Conservation (phyloP, 1,140 invertebrate genomes). For the Drepana arcuata region DNA sequence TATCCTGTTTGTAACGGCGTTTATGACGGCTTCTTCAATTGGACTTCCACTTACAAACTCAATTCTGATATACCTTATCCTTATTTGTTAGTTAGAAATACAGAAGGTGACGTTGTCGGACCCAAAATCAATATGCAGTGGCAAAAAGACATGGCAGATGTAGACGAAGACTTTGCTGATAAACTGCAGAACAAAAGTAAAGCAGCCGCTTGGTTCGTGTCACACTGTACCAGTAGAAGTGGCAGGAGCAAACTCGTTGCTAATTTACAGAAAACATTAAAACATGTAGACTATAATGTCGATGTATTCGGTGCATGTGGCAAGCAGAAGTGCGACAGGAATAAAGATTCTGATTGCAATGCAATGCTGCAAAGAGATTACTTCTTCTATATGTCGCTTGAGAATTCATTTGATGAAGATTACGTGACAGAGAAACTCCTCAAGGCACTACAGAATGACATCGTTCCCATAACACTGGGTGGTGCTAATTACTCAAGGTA, state of each 20-base stretch:
- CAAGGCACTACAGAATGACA: constrained; percentile 57
- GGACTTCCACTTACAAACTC: constrained; percentile 74
- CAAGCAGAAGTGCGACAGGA: too few relatives aligned
- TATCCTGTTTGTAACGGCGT: constrained; percentile 36
- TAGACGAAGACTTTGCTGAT: constrained; percentile 20
- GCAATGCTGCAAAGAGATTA: constrained; percentile 67
- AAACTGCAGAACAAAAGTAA: constrained; percentile 51
- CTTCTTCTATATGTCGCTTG: constrained; percentile 80
- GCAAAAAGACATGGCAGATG: constrained; percentile 16
- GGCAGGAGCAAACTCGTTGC: constrained; percentile 73
- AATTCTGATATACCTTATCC: constrained; percentile 70
- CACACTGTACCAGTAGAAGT: constrained; percentile 75
- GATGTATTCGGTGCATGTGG: too few relatives aligned
- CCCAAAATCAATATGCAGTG: constrained; percentile 46
- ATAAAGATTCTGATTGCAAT: too few relatives aligned
- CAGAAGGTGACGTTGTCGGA: constrained; percentile 37
- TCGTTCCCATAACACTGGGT: constrained; percentile 71
- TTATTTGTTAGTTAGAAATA: constrained; percentile 64
- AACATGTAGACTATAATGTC: too few relatives aligned
- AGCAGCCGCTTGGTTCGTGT: constrained; percentile 78
- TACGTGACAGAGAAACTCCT: constrained; percentile 79
- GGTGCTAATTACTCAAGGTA: constrained; percentile 54
- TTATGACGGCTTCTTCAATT: constrained; percentile 72
- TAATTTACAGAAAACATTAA: constrained; percentile 73
- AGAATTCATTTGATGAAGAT: constrained; percentile 76